phyloP scores from a whole-genome alignment of 2,888 invertebrate genomes.

The Hydrotaea cyrtoneurina region DNA sequence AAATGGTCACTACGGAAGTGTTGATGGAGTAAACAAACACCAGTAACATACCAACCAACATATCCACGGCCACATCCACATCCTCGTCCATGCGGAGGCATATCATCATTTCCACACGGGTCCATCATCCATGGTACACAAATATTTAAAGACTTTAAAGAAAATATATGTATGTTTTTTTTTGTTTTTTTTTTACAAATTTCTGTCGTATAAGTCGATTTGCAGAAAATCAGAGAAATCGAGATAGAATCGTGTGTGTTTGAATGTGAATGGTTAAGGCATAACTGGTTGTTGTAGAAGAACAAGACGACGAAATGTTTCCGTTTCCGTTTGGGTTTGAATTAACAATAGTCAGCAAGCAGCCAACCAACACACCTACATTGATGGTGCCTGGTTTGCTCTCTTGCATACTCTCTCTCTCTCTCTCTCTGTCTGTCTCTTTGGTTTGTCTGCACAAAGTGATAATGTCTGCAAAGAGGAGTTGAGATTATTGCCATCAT shows the following conservation, averaged over 20 bases:
- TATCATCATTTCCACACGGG: neutral
- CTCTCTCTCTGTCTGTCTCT: neutral
- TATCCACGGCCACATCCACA: constrained; percentile 67
- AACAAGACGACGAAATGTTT: constrained; percentile 25
- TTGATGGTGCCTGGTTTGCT: neutral
- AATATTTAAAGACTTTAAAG: too few species aligned
- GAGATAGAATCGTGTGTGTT: too few species aligned
- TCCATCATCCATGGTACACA: too few species aligned
- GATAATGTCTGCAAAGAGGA: constrained; percentile 55
- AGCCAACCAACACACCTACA: neutral
- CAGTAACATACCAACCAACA: constrained; percentile 67
- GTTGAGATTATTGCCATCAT: constrained; percentile 20
- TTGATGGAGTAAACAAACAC: constrained; percentile 68
- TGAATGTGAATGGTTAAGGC: neutral
- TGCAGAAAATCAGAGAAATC: neutral
- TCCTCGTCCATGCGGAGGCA: constrained; percentile 6
- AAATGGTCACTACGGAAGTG: constrained; percentile 66
- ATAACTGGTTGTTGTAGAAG: neutral
- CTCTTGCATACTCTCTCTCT: neutral
- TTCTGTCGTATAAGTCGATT: too few species aligned
- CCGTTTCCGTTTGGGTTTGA: constrained; percentile 52
- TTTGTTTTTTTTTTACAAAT: too few species aligned
- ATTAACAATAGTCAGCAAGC: neutral
- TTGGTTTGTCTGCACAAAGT: constrained; percentile 54
- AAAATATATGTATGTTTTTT: too few species aligned